Conservation (phyloP, 53 echinoderm and acorn worm genomes). For the Paracentrotus lividus region DNA sequence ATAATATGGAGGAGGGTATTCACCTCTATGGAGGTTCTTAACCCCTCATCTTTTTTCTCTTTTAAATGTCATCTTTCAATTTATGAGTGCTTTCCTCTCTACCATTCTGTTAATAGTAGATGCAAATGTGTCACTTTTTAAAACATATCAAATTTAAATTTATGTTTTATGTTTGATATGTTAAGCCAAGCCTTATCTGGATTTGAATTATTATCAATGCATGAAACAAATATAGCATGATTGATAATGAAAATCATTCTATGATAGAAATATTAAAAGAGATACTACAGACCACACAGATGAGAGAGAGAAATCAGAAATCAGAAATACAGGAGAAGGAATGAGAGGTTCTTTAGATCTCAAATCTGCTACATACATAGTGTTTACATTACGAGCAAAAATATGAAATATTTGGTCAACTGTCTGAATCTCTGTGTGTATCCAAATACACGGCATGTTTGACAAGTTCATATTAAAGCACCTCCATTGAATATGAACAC, state of each 20-base stretch:
- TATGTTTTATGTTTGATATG: background rate
- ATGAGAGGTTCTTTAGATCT: background rate
- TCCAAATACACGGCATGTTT: conserved; percentile 9
- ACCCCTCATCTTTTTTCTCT: conserved; percentile 7
- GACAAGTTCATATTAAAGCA: conserved; percentile 20
- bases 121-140: background rate
- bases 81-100: background rate
- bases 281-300: background rate
- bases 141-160: background rate
- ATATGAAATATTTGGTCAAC: conserved; percentile 48
- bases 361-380: background rate
- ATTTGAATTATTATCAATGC: background rate
- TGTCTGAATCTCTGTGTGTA: background rate
- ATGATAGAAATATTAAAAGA: background rate
- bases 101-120: background rate
- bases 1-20: conserved; percentile 38
- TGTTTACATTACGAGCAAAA: background rate
- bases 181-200: background rate
- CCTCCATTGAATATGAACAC: conserved; percentile 27
- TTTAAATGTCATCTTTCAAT: background rate
- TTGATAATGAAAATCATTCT: background rate
- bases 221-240: too few relatives aligned
- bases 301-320: background rate
- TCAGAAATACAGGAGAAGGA: background rate
- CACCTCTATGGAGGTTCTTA: conserved; percentile 32